Evolutionary conservation across 2,888 invertebrate genomes (phyloP).

Genomic region (Erebia palarica): DNA sequence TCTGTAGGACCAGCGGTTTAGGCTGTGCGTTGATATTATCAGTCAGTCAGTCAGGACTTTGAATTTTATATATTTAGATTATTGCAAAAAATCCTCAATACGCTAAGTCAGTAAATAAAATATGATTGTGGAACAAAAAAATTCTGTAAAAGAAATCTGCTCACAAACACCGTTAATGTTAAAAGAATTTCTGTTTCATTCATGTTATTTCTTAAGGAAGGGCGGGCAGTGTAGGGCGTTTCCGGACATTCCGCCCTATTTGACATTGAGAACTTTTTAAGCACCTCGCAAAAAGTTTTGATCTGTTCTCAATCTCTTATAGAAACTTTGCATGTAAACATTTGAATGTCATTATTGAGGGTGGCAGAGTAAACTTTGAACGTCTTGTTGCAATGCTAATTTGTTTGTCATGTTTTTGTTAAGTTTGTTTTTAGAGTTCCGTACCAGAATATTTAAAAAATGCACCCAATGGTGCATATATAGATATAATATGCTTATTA

Average conservation of each 20-base stretch:
- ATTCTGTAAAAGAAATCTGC: neutral
- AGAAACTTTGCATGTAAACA: conserved; percentile 15
- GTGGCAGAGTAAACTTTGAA: neutral
- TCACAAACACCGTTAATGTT: neutral
- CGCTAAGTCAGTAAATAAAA: no score
- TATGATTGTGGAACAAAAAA: no score
- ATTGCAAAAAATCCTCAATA: no score
- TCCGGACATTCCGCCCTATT: conserved; percentile 74
- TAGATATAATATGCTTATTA: no score
- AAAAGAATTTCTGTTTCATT: conserved; percentile 13
- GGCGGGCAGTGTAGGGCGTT: conserved; percentile 66
- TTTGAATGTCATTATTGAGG: conserved; percentile 16
- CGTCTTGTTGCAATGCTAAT: conserved; percentile 37
- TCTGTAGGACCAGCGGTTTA: no score
- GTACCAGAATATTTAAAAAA: no score
- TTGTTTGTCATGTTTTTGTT: neutral
- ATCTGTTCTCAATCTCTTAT: conserved; percentile 60
- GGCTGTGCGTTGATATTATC: no score
- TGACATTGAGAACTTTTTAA: conserved; percentile 74
- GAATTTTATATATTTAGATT: no score
- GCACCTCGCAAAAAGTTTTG: conserved; percentile 69
- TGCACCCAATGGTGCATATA: no score
- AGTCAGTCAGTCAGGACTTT: no score
- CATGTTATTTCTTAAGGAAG: conserved; percentile 44
- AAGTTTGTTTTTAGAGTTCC: neutral